A percentile compares a stretch with the other conserved stretches of the same genome.
These are phyloP conservation scores for Drosophila paracracens DNA, from an alignment of 2,888 invertebrate genomes.

Conservation along the genomic window DNA sequence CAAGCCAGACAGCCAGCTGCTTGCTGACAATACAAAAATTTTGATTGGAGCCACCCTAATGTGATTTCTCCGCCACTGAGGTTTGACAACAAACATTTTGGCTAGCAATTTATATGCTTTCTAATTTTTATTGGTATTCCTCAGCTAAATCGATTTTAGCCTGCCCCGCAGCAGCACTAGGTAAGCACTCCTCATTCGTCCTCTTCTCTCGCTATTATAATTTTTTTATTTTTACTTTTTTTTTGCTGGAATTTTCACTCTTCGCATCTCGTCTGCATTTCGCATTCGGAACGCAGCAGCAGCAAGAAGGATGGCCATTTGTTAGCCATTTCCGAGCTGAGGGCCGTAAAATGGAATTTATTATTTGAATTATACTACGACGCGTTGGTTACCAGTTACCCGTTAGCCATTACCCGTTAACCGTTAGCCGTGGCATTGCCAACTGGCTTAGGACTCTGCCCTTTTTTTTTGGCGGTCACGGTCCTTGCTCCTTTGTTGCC, in stretches of 20 bases:
- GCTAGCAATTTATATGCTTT: conserved; percentile 72
- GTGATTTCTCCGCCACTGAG: conserved; percentile 52
- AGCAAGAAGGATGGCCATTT: conserved; percentile 54
- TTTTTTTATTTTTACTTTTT: neutral
- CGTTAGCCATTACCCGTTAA: conserved; percentile 2
- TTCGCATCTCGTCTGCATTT: conserved; percentile 45
- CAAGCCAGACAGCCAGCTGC: conserved; percentile 8
- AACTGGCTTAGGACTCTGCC: conserved; percentile 33
- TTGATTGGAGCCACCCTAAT: conserved; percentile 72
- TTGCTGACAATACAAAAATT: conserved; percentile 66
- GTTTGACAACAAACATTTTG: conserved; percentile 72
- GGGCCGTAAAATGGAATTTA: conserved; percentile 74
- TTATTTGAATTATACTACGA: conserved; percentile 65
- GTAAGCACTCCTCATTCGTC: neutral
- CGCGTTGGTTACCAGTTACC: conserved; percentile 27
- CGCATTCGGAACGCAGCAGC: conserved; percentile 37
- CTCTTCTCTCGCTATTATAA: neutral
- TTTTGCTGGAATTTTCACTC: conserved; percentile 44
- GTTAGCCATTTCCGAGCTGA: conserved; percentile 52
- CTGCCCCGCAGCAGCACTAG: conserved; percentile 1
- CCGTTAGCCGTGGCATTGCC: conserved; percentile 1
- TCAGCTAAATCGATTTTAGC: conserved; percentile 61
- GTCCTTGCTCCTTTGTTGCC: conserved; percentile 34
- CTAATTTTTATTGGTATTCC: conserved; percentile 67
- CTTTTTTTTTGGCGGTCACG: conserved; percentile 51